Conservation (phyloP, 2,113 vertebrate species). For the Onychostoma macrolepis region DNA sequence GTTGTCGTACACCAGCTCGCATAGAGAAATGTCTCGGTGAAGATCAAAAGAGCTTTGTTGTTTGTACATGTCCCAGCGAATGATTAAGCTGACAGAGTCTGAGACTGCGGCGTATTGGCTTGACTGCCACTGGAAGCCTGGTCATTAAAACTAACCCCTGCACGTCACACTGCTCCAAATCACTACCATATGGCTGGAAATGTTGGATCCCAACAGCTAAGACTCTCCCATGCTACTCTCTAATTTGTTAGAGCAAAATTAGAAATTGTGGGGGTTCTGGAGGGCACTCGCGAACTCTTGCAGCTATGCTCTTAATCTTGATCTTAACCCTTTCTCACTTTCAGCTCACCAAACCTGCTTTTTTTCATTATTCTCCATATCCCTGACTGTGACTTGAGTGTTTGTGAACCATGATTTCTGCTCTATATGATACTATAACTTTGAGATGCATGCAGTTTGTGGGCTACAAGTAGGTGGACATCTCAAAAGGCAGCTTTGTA, state of each 20-base stretch:
- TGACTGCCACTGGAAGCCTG: slow-evolving; percentile 47
- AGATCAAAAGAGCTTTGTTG: slow-evolving; percentile 36
- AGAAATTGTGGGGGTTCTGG: slow-evolving; percentile 31
- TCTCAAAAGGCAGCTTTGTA: slow-evolving; percentile 54
- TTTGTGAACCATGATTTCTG: background rate
- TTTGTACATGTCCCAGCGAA: slow-evolving; percentile 28
- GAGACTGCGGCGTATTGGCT: slow-evolving; percentile 24
- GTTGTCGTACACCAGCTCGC: background rate
- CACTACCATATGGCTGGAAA: slow-evolving; percentile 49
- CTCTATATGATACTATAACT: slow-evolving; percentile 37
- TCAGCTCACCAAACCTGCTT: background rate
- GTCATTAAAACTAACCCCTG: slow-evolving; percentile 51
- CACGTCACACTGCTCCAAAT: slow-evolving; percentile 50
- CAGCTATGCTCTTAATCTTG: slow-evolving; percentile 29
- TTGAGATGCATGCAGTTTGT: slow-evolving; percentile 14
- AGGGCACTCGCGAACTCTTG: background rate
- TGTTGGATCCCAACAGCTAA: slow-evolving; percentile 37
- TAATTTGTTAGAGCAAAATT: slow-evolving; percentile 58
- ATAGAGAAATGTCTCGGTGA: slow-evolving; percentile 20
- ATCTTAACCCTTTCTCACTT: slow-evolving; percentile 43
- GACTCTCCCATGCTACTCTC: slow-evolving; percentile 48
- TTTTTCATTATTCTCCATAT: background rate
- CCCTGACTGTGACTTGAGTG: background rate
- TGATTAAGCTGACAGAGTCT: slow-evolving; percentile 32
- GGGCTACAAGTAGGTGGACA: slow-evolving; percentile 42